A percentile compares a stretch with the other conserved stretches of the same genome.
phyloP scores from a whole-genome alignment of 1,140 invertebrate genomes.

The Drosophila novamexicana region DNA sequence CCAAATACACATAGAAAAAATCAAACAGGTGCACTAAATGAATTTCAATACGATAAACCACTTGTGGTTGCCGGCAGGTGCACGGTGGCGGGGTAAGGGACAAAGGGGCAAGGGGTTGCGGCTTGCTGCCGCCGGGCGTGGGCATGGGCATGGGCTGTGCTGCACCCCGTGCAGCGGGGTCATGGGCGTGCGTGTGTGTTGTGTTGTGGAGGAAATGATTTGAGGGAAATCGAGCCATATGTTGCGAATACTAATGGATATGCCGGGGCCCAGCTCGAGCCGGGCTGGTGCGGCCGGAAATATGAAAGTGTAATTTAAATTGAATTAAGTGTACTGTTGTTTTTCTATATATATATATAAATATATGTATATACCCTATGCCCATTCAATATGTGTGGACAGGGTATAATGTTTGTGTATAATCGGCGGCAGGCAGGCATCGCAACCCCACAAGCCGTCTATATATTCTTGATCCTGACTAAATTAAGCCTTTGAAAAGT shows the following conservation, averaged over 20 bases:
- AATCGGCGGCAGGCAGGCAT: no score
- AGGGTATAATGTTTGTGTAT: no score
- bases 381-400: no score
- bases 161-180: constrained; percentile 11
- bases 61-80: constrained; percentile 68
- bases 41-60: constrained; percentile 81
- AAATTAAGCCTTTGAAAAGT: no score
- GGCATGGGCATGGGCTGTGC: neutral
- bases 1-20: constrained; percentile 41
- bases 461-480: no score
- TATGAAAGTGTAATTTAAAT: constrained; percentile 84
- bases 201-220: constrained; percentile 48
- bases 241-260: constrained; percentile 83
- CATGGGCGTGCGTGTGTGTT: constrained; percentile 23
- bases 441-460: no score
- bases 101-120: constrained; percentile 1
- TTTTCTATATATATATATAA: neutral
- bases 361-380: no score
- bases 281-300: constrained; percentile 56
- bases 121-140: neutral
- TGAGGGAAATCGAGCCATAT: constrained; percentile 83
- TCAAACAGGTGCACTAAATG: constrained; percentile 84
- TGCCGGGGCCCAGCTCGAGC: constrained; percentile 24
- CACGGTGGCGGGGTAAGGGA: neutral
- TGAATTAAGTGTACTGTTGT: constrained; percentile 78